These are phyloP conservation scores for Drosophila truncata DNA, from an alignment of 1,140 invertebrate genomes.

Conservation along the genomic window DNA sequence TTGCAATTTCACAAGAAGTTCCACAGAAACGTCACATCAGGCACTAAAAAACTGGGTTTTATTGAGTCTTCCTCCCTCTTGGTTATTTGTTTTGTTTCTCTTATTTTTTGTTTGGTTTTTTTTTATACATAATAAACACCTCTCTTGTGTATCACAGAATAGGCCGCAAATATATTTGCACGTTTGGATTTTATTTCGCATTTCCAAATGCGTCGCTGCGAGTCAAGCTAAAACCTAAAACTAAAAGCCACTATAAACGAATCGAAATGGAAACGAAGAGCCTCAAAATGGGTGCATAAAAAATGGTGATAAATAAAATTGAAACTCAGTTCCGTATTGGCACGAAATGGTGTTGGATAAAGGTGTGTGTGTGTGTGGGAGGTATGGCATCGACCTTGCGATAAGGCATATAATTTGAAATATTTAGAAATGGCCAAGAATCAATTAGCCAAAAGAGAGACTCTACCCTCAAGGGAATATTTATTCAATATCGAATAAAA, in stretches of 20 bases:
- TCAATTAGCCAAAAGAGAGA: conserved; percentile 30
- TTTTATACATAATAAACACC: conserved; percentile 53
- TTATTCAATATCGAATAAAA: conserved; percentile 5
- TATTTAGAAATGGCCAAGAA: conserved; percentile 17
- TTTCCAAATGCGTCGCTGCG: conserved; percentile 43
- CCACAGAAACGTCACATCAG: conserved; percentile 9
- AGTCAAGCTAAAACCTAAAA: conserved; percentile 48
- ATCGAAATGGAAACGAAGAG: conserved; percentile 17
- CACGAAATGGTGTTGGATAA: conserved; percentile 7
- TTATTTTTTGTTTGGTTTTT: not conserved
- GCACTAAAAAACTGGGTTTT: conserved; percentile 21
- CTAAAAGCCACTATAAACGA: conserved; percentile 35
- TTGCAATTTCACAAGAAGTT: conserved; percentile 57
- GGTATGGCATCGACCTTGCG: conserved; percentile 25
- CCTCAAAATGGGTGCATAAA: conserved; percentile 44
- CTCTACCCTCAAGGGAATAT: conserved; percentile 5
- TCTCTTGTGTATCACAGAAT: conserved; percentile 48
- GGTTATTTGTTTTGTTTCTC: not conserved
- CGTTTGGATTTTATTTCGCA: conserved; percentile 63
- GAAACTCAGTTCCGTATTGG: conserved; percentile 48
- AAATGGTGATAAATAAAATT: conserved; percentile 62
- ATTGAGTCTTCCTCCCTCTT: not conserved
- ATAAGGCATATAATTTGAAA: conserved; percentile 30
- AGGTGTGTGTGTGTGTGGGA: conserved; percentile 2
- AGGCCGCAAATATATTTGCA: conserved; percentile 76